These are phyloP conservation scores for Lycaon pictus DNA, from an alignment of 2,113 vertebrate genomes.

Conservation along the genomic window DNA sequence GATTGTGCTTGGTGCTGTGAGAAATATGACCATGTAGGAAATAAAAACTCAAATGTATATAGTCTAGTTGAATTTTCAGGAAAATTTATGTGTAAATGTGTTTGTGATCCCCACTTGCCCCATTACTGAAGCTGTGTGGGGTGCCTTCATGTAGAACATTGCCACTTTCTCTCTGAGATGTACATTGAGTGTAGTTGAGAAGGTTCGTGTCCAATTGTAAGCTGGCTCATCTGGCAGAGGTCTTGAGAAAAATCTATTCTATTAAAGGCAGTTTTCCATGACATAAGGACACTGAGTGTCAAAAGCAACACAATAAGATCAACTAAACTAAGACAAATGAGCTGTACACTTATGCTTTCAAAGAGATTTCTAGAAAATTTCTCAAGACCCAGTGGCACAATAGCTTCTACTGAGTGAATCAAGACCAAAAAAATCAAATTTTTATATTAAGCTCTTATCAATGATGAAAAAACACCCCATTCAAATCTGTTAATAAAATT, in stretches of 20 bases:
- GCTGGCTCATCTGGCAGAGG: background rate
- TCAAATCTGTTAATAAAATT: conserved; percentile 8
- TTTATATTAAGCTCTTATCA: conserved; percentile 26
- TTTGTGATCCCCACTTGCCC: background rate
- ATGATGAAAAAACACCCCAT: background rate
- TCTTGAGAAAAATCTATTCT: background rate
- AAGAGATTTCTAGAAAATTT: background rate
- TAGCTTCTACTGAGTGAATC: background rate
- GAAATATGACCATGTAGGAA: background rate
- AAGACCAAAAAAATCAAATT: background rate
- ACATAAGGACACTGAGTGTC: background rate
- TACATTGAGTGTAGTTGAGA: accelerated
- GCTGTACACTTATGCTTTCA: background rate
- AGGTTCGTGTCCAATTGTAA: background rate
- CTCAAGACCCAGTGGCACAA: background rate
- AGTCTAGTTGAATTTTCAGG: background rate
- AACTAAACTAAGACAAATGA: background rate
- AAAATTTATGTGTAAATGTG: background rate
- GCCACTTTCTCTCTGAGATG: background rate
- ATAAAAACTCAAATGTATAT: background rate
- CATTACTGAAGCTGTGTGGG: background rate
- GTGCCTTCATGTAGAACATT: background rate
- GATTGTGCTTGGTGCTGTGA: background rate
- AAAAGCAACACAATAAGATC: background rate
- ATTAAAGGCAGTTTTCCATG: background rate